Percentiles rank a stretch among this genome's conserved stretches.
These are phyloP conservation scores for Prorops nasuta DNA, from an alignment of 1,140 invertebrate species.

Conservation along the genomic window DNA sequence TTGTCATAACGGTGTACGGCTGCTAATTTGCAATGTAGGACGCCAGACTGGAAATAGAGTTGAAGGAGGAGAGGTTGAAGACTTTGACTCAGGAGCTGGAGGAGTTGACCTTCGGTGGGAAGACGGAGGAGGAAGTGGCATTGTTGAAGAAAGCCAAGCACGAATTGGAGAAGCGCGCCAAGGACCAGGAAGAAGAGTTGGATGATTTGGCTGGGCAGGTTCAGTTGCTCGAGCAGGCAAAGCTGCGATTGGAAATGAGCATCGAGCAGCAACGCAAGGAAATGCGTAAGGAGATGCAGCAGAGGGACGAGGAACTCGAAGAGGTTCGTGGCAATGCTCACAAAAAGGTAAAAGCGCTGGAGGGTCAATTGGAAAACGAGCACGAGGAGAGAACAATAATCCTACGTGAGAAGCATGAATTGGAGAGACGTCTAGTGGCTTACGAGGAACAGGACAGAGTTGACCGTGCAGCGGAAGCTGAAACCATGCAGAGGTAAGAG, in stretches of 20 bases:
- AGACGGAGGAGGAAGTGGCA: slow-evolving; percentile 84
- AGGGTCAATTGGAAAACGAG: slow-evolving; percentile 87
- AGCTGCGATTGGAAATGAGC: slow-evolving; percentile 87
- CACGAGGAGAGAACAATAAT: slow-evolving; percentile 87
- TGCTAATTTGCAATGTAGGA: too few relatives aligned
- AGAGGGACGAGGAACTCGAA: slow-evolving; percentile 90
- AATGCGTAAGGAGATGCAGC: slow-evolving; percentile 80
- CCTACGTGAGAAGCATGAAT: slow-evolving; percentile 83
- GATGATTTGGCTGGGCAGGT: slow-evolving; percentile 91
- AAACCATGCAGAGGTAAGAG: slow-evolving; percentile 46
- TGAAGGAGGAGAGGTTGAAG: slow-evolving; percentile 80
- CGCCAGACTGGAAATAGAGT: slow-evolving; percentile 79
- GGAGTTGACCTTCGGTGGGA: slow-evolving; percentile 76
- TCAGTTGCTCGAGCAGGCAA: slow-evolving; percentile 82
- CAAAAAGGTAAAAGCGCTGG: slow-evolving; percentile 89
- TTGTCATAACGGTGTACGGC: too few relatives aligned
- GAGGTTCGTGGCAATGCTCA: slow-evolving; percentile 82
- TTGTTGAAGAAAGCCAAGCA: slow-evolving; percentile 79
- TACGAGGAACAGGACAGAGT: slow-evolving; percentile 71
- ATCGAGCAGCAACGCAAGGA: slow-evolving; percentile 89
- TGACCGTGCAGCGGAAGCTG: slow-evolving; percentile 64
- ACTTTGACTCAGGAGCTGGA: slow-evolving; percentile 80
- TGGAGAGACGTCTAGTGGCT: slow-evolving; percentile 80
- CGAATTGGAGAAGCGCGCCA: slow-evolving; percentile 81
- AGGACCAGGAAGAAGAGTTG: slow-evolving; percentile 93